A percentile compares a stretch with the other conserved stretches of the same genome.
phyloP scores from a whole-genome alignment of 2,888 invertebrate genomes.

The Meteorus colon region DNA sequence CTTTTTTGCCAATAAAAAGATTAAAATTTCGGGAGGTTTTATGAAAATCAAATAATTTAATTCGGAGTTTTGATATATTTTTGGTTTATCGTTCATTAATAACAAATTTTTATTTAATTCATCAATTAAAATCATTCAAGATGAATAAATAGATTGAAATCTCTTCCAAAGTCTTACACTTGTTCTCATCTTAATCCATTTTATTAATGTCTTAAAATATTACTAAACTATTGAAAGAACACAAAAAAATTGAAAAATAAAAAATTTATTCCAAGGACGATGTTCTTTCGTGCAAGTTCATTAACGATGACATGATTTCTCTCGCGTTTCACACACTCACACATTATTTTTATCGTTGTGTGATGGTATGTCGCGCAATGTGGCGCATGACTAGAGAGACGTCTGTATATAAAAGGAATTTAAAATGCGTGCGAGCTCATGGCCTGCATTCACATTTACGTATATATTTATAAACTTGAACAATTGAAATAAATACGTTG shows the following conservation, averaged over 20 bases:
- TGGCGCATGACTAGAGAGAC: slow-evolving; percentile 47
- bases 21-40: too few species aligned
- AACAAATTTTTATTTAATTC: too few species aligned
- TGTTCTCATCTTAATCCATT: background rate
- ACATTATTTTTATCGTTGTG: slow-evolving; percentile 5
- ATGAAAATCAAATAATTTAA: too few species aligned
- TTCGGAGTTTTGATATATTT: too few species aligned
- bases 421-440: slow-evolving; percentile 53
- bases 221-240: background rate
- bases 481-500: slow-evolving; percentile 8
- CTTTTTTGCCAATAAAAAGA: too few species aligned
- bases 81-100: too few species aligned
- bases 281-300: slow-evolving; percentile 20
- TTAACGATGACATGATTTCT: slow-evolving; percentile 29
- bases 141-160: too few species aligned
- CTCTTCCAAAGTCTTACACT: too few species aligned
- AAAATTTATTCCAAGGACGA: slow-evolving; percentile 18
- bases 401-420: slow-evolving; percentile 55
- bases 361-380: slow-evolving; percentile 47
- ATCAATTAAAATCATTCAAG: too few species aligned
- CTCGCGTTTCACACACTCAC: background rate
- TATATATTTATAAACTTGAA: background rate
- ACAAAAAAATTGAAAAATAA: background rate
- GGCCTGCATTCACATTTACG: background rate
- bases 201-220: background rate